Evolutionary conservation across 2,888 invertebrate genomes (phyloP), one percentile per base, ranked within the genome.

Genomic region (Patella ulyssiponensis): DNA sequence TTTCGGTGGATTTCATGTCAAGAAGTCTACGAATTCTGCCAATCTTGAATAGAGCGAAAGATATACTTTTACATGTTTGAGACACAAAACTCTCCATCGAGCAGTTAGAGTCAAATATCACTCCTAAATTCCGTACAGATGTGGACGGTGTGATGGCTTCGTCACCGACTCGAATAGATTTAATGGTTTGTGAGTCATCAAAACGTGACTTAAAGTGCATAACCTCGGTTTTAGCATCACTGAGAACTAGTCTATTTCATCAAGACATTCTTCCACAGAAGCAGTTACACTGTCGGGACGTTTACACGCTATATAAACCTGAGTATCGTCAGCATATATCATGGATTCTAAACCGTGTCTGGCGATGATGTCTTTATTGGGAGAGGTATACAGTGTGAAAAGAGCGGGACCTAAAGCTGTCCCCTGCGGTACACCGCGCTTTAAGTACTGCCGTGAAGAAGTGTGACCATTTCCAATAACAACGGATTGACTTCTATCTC

Each of bases 361-460:
- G 12, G 14, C 23, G 3, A 3, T 64, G 23, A 64, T 64, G 4
- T 64, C 64, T 20, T 64, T 17, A 2, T 17, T 64, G 11, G 64
- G 64, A 64, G 64, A 64, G 64, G 64, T 64, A 20, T 64, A 64
- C 23, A 64, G 64, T 0, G 64, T 64, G 64, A 64, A 64, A 7
- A 64, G 23, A 64, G 23, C 64, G 9, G 64, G 64, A 9, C 64
- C 64, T 3, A n/a, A 64, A 3, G 1, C 64, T 20, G 64, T 64
- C 20, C 64, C 64, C 64, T n/a, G 64, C 17, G 64, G 64, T 20
- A 64, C 64, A 64, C 64, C 64, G 14, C n/a, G 58, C 14, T 58
- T 58, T 1, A 14, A 11, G 14, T 7, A n/a, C 9, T 20, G n/a
- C 11, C 23, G n/a, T 7, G 64, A 64, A n/a, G 64, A 64, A 64